Conservation (phyloP, 2,797 vertebrate genomes). For the Lagodon rhomboides region DNA sequence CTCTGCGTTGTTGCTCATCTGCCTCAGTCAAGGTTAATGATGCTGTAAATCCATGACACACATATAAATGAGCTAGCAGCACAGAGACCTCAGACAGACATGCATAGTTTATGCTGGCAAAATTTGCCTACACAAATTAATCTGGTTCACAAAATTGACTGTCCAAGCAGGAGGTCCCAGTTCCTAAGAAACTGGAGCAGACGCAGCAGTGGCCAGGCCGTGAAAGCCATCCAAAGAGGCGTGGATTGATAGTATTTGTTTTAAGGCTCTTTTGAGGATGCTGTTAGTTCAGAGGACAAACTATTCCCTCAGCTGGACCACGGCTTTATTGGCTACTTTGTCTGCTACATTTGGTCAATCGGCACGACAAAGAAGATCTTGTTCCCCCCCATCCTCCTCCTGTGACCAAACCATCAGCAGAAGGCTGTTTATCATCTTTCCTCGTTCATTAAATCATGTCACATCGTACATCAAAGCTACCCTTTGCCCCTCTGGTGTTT, state of each 20-base stretch:
- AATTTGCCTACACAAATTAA: slow-evolving; percentile 20
- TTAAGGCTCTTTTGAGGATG: slow-evolving; percentile 7
- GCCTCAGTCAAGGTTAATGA: slow-evolving; percentile 24
- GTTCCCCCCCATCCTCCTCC: slow-evolving; percentile 17
- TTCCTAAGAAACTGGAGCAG: slow-evolving; percentile 51
- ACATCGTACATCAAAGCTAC: slow-evolving; percentile 44
- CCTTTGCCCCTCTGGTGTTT: slow-evolving; percentile 11
- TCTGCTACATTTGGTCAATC: slow-evolving; percentile 9
- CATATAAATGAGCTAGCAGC: slow-evolving; percentile 16
- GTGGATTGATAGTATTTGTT: slow-evolving; percentile 37
- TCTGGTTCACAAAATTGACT: slow-evolving; percentile 27
- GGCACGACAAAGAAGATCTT: slow-evolving; percentile 30
- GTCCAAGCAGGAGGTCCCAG: slow-evolving; percentile 43
- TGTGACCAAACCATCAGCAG: slow-evolving; percentile 32
- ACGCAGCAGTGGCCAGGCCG: slow-evolving; percentile 27
- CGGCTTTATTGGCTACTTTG: slow-evolving; percentile 21
- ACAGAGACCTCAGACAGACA: not conserved
- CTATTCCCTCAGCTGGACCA: slow-evolving; percentile 3
- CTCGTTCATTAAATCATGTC: slow-evolving; percentile 48
- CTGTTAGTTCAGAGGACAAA: slow-evolving; percentile 21
- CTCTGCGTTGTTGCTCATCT: not conserved
- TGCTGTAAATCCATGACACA: slow-evolving; percentile 18
- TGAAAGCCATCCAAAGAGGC: slow-evolving; percentile 45
- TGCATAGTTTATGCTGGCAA: slow-evolving; percentile 4
- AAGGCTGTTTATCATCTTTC: slow-evolving; percentile 50